A percentile compares a stretch with the other conserved stretches of the same genome.
These are phyloP conservation scores for Anarsia innoxiella DNA, from an alignment of 2,888 invertebrate genomes.

Conservation along the genomic window DNA sequence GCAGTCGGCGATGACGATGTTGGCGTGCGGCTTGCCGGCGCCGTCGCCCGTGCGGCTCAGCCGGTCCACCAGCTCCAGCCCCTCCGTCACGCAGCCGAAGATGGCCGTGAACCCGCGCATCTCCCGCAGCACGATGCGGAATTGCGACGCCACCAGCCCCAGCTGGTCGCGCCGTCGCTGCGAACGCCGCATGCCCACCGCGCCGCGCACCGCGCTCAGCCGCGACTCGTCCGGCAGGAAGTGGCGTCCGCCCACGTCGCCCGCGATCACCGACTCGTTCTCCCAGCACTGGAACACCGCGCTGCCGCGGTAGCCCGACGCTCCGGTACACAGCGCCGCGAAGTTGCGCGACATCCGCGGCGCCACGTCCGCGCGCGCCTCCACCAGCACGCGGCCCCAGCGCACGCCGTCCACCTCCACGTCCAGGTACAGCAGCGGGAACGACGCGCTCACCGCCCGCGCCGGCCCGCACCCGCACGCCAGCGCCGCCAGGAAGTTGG, in stretches of 20 bases:
- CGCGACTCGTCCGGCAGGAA: constrained; percentile 89
- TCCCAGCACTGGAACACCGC: constrained; percentile 89
- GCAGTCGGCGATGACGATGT: constrained; percentile 83
- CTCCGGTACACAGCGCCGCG: constrained; percentile 81
- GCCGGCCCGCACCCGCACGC: no score
- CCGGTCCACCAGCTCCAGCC: constrained; percentile 85
- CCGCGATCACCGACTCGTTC: constrained; percentile 86
- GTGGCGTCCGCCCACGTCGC: constrained; percentile 87
- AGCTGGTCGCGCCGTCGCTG: constrained; percentile 86
- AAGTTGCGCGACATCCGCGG: constrained; percentile 90
- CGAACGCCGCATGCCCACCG: constrained; percentile 87
- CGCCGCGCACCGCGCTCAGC: constrained; percentile 82
- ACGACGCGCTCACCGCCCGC: constrained; percentile 32
- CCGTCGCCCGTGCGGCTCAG: constrained; percentile 85
- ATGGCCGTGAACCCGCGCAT: constrained; percentile 90
- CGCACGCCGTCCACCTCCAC: constrained; percentile 82
- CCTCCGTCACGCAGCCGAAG: constrained; percentile 87
- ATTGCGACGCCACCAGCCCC: constrained; percentile 90
- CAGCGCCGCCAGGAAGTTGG: constrained; percentile 31
- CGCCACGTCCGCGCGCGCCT: constrained; percentile 84
- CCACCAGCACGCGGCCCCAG: constrained; percentile 83
- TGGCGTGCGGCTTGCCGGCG: constrained; percentile 85
- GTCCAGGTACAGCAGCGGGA: constrained; percentile 85
- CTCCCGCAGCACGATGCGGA: constrained; percentile 86
- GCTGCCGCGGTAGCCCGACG: constrained; percentile 86